Evolutionary conservation across 2,888 invertebrate genomes (phyloP), one percentile per base, ranked within the genome.

Genomic region (Caenorhabditis sp.): DNA sequence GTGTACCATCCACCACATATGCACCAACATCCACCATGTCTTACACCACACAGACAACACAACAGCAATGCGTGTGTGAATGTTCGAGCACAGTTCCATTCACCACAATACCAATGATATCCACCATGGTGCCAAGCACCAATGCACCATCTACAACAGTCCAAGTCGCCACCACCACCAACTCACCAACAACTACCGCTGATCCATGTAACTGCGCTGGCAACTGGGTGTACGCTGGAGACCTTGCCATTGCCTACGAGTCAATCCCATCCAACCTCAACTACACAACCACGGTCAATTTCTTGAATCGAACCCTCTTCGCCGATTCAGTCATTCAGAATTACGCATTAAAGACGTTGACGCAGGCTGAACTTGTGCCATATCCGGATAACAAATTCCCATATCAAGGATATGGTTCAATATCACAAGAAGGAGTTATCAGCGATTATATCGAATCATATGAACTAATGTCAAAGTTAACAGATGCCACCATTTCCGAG

Each of bases 211-310:
- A 67, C 25, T 71, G 71, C 23, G 27, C 43, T 0, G 71, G 71
- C 56, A 52, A 67, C 56, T 71, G 67, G 67, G 71, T 71, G 12
- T 71, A 67, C 54, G 61, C 65, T 27, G 71, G 71, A 38, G 67
- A 71, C 12, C 23, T 71, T n/a, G 59, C 67, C 0, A 67, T 71
- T 23, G 71, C 71, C 2, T 71, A 63, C 31, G 67, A 71, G 25
- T 63, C 38, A 36, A 25, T 67, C 4, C 59, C 62, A 1, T 26
- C 20, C 21, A 5, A 4, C 10, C 49, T 4, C 17, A 49, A 43
- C 1, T 59, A 54, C 31, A 20, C 59, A 56, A 59, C 49, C 1
- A 53, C 65, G 1, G 31, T 50, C 1, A 60, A 66, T 17, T 70
- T 70, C 27, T 1, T 70, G 20, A 59, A 38, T 0, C 66, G 50